phyloP scores from a whole-genome alignment of 2,113 vertebrate species.

The Carassius gibelio region DNA sequence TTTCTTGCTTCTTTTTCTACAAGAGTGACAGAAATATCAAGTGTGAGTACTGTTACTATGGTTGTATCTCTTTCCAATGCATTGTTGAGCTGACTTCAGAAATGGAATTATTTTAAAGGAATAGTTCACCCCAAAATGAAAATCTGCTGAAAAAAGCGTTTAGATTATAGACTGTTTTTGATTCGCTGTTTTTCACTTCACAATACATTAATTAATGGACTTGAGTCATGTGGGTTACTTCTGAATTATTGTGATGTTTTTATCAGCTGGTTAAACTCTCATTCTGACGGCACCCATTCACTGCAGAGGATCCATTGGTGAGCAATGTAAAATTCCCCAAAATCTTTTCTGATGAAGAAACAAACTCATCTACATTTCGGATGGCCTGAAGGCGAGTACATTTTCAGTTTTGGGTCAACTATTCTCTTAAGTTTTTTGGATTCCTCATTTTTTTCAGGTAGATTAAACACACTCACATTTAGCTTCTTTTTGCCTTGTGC shows the following conservation, averaged over 20 bases:
- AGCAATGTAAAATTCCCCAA: no score
- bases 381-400: background rate
- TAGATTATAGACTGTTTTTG: no score
- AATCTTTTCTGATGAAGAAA: no score
- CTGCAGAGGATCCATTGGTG: no score
- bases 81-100: background rate
- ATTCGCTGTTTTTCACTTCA: no score
- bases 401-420: background rate
- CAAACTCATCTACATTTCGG: no score
- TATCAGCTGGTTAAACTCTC: no score
- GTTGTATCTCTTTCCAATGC: no score
- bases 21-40: slow-evolving; percentile 19
- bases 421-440: background rate
- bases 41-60: background rate
- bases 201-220: no score
- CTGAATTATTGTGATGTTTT: no score
- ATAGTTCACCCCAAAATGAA: background rate
- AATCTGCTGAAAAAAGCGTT: background rate
- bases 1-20: slow-evolving; percentile 60
- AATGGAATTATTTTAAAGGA: background rate
- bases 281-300: no score
- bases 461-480: slow-evolving; percentile 62
- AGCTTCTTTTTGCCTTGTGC: slow-evolving; percentile 61
- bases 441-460: background rate
- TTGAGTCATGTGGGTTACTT: no score